These are phyloP conservation scores for Coracopsis vasa DNA, from an alignment of 2,113 vertebrate genomes.

Conservation along the genomic window DNA sequence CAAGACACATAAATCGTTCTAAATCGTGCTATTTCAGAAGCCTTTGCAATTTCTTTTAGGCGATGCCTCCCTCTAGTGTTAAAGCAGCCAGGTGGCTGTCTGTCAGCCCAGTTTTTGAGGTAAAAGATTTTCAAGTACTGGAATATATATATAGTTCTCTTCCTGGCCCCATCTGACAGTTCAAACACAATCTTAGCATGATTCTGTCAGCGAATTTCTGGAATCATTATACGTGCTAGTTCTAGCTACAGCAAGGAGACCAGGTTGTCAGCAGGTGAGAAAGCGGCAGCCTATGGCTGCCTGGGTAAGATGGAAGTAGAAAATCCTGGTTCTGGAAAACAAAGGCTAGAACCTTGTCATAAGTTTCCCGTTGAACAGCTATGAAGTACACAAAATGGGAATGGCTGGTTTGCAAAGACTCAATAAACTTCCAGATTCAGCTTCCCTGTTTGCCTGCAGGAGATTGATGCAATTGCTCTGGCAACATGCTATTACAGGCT, in stretches of 20 bases:
- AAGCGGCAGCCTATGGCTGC: not conserved
- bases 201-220: not conserved
- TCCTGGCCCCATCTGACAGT: not conserved
- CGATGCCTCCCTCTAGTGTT: slow-evolving; percentile 58
- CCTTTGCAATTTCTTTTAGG: not conserved
- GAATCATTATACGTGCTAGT: not conserved
- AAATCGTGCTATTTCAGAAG: not conserved
- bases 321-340: not conserved
- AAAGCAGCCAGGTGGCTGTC: not conserved
- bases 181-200: not conserved
- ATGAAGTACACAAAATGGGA: not conserved
- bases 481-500: not conserved
- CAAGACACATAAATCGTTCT: slow-evolving; percentile 2
- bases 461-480: not conserved
- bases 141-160: not conserved
- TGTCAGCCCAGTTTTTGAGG: not conserved
- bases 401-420: not conserved
- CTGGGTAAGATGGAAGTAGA: not conserved
- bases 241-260: not conserved
- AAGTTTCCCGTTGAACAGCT: not conserved
- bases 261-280: not conserved
- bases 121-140: not conserved
- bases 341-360: not conserved
- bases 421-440: not conserved
- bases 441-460: not conserved